phyloP scores from a whole-genome alignment of 2,113 vertebrate species.

The Laterallus jamaicensis region DNA sequence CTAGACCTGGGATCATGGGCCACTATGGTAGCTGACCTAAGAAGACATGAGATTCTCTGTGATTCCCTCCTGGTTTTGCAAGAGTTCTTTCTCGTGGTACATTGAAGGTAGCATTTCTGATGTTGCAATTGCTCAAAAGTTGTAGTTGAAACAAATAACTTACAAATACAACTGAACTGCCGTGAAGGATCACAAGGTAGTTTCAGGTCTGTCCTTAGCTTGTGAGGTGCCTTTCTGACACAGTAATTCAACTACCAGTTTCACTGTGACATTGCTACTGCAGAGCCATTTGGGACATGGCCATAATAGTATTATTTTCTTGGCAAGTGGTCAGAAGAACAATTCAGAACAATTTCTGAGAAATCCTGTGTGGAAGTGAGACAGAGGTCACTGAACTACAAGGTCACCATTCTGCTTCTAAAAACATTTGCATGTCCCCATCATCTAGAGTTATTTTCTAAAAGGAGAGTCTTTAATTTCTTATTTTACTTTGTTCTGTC shows the following conservation, averaged over 20 bases:
- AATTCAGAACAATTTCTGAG: background rate
- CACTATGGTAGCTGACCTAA: background rate
- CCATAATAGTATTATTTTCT: constrained; percentile 3
- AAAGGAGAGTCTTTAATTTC: background rate
- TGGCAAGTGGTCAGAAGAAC: constrained; percentile 12
- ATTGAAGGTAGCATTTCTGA: background rate
- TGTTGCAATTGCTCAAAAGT: background rate
- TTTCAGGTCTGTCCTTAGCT: background rate
- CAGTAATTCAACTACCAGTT: constrained; percentile 21
- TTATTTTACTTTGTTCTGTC: background rate
- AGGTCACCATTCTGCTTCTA: background rate
- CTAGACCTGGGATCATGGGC: background rate
- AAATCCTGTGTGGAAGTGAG: background rate
- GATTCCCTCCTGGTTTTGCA: background rate
- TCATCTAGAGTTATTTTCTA: background rate
- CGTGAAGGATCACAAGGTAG: background rate
- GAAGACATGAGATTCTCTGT: background rate
- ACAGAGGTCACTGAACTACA: background rate
- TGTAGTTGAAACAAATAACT: background rate
- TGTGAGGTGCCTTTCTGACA: constrained; percentile 6
- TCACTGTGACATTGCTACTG: background rate
- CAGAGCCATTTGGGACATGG: background rate
- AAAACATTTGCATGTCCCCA: background rate
- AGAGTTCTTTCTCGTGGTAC: background rate
- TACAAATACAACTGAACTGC: background rate